Conservation (phyloP, 2,888 invertebrate genomes). For the Drosophila aldrichi region DNA sequence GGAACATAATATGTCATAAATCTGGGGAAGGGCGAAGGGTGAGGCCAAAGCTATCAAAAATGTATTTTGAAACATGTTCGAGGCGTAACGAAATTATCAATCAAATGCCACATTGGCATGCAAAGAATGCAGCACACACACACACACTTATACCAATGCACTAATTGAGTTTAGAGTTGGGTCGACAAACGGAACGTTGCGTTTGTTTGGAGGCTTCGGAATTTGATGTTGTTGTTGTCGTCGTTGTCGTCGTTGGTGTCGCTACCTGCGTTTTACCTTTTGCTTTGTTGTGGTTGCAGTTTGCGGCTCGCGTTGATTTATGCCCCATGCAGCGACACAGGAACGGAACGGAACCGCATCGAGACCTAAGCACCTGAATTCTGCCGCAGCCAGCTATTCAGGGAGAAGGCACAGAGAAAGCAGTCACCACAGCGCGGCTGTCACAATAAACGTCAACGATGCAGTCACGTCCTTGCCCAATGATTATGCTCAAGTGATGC, state of each 20-base stretch:
- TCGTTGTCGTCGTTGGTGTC: constrained; percentile 32
- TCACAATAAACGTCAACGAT: constrained; percentile 70
- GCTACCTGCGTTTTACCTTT: constrained; percentile 67
- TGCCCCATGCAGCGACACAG: constrained; percentile 62
- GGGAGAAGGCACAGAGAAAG: constrained; percentile 9
- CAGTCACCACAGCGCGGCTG: constrained; percentile 42
- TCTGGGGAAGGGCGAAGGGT: constrained; percentile 49
- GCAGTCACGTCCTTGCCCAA: constrained; percentile 74
- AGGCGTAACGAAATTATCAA: constrained; percentile 80
- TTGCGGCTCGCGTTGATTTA: constrained; percentile 71
- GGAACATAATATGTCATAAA: constrained; percentile 64
- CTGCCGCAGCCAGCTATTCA: constrained; percentile 15
- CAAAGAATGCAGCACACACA: constrained; percentile 67
- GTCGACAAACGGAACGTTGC: constrained; percentile 47
- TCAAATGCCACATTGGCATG: constrained; percentile 78
- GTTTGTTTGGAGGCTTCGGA: constrained; percentile 53
- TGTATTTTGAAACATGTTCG: constrained; percentile 61
- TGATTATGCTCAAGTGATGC: constrained; percentile 55
- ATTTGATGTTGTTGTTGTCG: constrained; percentile 58
- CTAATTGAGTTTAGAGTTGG: constrained; percentile 71
- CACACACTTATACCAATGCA: constrained; percentile 47
- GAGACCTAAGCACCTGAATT: constrained; percentile 42
- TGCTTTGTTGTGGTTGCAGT: constrained; percentile 60
- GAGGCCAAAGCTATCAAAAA: constrained; percentile 64
- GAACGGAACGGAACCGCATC: constrained; percentile 19